Conservation (phyloP, 2,888 invertebrate species). For the Spodoptera littoralis region DNA sequence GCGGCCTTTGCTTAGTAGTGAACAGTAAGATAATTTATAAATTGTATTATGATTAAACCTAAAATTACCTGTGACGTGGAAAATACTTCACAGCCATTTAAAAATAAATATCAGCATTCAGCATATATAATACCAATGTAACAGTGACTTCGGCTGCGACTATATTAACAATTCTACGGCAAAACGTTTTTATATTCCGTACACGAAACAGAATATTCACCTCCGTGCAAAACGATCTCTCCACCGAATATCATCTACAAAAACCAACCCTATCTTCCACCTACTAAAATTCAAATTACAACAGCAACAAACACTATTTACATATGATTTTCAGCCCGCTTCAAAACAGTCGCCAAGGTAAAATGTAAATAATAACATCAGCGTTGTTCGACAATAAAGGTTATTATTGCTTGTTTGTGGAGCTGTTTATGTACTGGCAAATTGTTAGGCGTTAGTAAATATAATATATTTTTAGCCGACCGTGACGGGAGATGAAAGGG, state of each 20-base stretch:
- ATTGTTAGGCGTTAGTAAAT: conserved; percentile 32
- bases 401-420: conserved; percentile 46
- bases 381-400: conserved; percentile 34
- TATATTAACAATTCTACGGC: conserved; percentile 25
- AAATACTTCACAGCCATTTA: too few relatives aligned
- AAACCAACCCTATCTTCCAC: conserved; percentile 4
- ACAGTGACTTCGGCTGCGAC: neutral
- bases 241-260: conserved; percentile 28
- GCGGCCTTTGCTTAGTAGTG: too few relatives aligned
- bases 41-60: too few relatives aligned
- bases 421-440: conserved; percentile 33
- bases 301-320: conserved; percentile 19
- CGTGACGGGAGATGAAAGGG: conserved; percentile 4
- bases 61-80: too few relatives aligned
- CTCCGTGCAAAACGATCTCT: conserved; percentile 28
- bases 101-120: too few relatives aligned
- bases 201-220: conserved; percentile 49
- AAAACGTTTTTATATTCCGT: conserved; percentile 41
- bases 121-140: too few relatives aligned
- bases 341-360: conserved; percentile 33
- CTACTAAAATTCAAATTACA: conserved; percentile 26
- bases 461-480: conserved; percentile 19
- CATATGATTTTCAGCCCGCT: conserved; percentile 34
- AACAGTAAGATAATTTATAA: too few relatives aligned
- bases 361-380: conserved; percentile 43